Percentiles rank a stretch among this genome's conserved stretches.
Evolutionary conservation across 2,113 vertebrate genomes (phyloP).

Genomic region (Penelope pileata): DNA sequence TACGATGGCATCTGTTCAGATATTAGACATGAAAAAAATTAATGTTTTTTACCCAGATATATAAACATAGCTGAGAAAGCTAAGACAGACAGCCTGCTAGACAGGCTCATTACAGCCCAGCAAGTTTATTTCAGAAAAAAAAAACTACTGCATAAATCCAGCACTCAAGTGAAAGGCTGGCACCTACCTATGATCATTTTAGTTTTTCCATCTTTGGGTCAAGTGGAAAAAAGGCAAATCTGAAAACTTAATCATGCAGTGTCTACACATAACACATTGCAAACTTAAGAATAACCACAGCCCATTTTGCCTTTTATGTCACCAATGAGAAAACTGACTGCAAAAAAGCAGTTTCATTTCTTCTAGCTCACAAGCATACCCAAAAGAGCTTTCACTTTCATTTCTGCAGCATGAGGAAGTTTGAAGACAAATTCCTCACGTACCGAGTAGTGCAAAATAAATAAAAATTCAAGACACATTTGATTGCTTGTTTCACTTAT

Average conservation of each 20-base stretch:
- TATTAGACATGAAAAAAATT: background rate
- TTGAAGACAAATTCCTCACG: background rate
- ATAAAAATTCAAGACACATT: background rate
- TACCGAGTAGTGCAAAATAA: background rate
- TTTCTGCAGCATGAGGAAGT: background rate
- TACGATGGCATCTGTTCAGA: constrained; percentile 82
- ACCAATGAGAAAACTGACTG: background rate
- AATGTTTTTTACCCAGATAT: background rate
- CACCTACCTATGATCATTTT: background rate
- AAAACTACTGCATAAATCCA: background rate
- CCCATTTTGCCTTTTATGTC: background rate
- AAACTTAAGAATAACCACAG: background rate
- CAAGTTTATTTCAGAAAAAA: background rate
- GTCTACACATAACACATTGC: background rate
- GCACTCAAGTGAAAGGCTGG: background rate
- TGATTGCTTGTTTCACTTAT: background rate
- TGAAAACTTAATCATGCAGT: background rate
- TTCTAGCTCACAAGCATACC: background rate
- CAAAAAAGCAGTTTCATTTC: background rate
- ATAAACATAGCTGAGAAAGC: background rate
- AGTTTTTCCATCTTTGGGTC: background rate
- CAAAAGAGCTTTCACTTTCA: background rate
- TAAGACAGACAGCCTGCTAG: background rate
- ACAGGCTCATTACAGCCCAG: background rate
- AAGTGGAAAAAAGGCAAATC: background rate